Conservation (phyloP, 2,888 invertebrate species). For the Heliconius hortense region DNA sequence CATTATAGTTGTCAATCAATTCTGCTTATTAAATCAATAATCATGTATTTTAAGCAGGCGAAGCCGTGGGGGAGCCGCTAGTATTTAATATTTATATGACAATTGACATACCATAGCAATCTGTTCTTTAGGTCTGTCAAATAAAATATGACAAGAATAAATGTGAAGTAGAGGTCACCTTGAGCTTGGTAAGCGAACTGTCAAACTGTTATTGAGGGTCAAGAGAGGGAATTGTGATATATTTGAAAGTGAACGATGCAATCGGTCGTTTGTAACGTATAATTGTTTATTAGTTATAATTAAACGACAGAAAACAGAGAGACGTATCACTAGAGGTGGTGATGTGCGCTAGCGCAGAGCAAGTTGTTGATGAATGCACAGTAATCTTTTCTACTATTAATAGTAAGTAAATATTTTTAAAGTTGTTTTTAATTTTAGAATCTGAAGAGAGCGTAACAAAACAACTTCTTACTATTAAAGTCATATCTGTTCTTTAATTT, state of each 20-base stretch:
- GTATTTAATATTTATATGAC: background rate
- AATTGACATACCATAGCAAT: background rate
- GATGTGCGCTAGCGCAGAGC: background rate
- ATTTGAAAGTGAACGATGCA: constrained; percentile 14
- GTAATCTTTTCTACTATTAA: constrained; percentile 1
- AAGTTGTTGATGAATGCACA: background rate
- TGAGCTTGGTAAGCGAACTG: constrained; percentile 24
- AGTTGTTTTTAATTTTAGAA: background rate
- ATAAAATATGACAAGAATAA: constrained; percentile 23
- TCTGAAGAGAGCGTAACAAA: background rate
- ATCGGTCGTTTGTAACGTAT: background rate
- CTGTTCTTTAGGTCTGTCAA: constrained; percentile 23
- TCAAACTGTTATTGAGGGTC: constrained; percentile 25
- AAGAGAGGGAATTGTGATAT: constrained; percentile 26
- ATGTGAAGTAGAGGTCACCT: constrained; percentile 28
- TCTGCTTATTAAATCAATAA: no score
- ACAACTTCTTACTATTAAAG: background rate
- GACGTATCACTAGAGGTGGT: background rate
- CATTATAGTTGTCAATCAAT: no score
- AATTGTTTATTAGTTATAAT: background rate
- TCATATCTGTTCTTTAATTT: background rate
- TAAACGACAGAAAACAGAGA: background rate
- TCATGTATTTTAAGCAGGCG: no score
- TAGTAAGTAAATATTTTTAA: constrained; percentile 9
- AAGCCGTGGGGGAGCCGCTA: no score